These are phyloP conservation scores for Coracopsis vasa DNA, from an alignment of 2,113 vertebrate species.

Conservation along the genomic window DNA sequence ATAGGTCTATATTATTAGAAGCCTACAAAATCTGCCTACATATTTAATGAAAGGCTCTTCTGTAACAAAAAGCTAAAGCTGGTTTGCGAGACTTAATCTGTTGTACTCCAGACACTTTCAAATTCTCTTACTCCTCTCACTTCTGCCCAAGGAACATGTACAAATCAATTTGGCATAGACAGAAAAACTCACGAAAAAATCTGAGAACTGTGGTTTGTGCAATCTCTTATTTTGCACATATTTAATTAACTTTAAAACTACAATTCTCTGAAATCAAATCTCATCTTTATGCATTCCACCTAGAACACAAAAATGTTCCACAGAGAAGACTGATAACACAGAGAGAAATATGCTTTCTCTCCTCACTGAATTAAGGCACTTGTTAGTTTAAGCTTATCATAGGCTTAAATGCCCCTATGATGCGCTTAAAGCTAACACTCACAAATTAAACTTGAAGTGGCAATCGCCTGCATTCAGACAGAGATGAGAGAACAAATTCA, in stretches of 20 bases:
- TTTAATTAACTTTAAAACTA: not conserved
- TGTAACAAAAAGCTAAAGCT: not conserved
- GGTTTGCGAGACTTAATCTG: not conserved
- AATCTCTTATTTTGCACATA: not conserved
- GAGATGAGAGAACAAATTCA: not conserved
- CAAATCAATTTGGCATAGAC: not conserved
- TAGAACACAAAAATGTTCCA: not conserved
- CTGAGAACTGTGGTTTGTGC: not conserved
- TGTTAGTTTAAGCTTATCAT: not conserved
- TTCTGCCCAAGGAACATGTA: not conserved
- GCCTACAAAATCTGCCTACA: not conserved
- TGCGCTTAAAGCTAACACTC: not conserved
- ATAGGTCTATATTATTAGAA: slow-evolving; percentile 1
- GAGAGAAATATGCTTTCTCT: not conserved
- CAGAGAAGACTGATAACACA: not conserved
- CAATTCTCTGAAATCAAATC: not conserved
- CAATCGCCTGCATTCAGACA: not conserved
- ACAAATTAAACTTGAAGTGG: not conserved
- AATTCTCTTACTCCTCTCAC: not conserved
- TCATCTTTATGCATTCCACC: not conserved
- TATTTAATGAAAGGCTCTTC: not conserved
- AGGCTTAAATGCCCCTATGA: not conserved
- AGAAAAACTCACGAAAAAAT: not conserved
- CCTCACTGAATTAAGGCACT: not conserved
- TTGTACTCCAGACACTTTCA: not conserved